Evolutionary conservation across 2,797 vertebrate genomes (phyloP).

Genomic region (Leptodactylus fallax): DNA sequence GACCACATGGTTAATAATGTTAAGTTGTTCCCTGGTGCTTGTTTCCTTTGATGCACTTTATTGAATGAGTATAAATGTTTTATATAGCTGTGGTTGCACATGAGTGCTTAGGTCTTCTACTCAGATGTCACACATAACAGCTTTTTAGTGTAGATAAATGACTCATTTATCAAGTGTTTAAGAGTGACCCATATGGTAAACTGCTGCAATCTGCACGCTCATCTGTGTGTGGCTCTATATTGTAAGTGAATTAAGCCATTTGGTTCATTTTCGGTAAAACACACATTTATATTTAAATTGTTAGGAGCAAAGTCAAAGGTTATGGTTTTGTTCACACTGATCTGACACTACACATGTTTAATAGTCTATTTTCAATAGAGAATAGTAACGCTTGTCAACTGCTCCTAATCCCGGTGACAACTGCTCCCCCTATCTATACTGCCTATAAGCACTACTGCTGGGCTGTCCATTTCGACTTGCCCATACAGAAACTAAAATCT

Average conservation of each 20-base stretch:
- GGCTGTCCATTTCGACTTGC: too few relatives aligned
- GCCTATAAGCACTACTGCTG: neutral
- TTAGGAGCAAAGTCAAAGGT: conserved; percentile 22
- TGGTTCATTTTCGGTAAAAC: conserved; percentile 17
- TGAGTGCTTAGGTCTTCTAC: conserved; percentile 62
- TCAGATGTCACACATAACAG: conserved; percentile 62
- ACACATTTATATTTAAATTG: conserved; percentile 10
- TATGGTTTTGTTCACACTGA: neutral
- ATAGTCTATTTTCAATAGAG: neutral
- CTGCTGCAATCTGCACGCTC: conserved; percentile 53
- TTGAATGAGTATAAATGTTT: conserved; percentile 63
- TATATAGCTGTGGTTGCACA: conserved; percentile 61
- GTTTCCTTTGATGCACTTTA: conserved; percentile 57
- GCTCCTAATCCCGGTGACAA: neutral
- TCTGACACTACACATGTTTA: conserved; percentile 6
- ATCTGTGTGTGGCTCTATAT: conserved; percentile 38
- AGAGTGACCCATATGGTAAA: conserved; percentile 62
- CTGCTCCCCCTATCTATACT: neutral
- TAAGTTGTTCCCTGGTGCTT: conserved; percentile 53
- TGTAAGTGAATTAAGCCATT: conserved; percentile 46
- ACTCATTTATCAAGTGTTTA: conserved; percentile 63
- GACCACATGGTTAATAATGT: conserved; percentile 55
- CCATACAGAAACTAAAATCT: too few relatives aligned
- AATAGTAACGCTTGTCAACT: neutral
- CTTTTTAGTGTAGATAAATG: conserved; percentile 65